Conservation (phyloP, 2,113 vertebrate species). For the Cinclus cinclus region DNA sequence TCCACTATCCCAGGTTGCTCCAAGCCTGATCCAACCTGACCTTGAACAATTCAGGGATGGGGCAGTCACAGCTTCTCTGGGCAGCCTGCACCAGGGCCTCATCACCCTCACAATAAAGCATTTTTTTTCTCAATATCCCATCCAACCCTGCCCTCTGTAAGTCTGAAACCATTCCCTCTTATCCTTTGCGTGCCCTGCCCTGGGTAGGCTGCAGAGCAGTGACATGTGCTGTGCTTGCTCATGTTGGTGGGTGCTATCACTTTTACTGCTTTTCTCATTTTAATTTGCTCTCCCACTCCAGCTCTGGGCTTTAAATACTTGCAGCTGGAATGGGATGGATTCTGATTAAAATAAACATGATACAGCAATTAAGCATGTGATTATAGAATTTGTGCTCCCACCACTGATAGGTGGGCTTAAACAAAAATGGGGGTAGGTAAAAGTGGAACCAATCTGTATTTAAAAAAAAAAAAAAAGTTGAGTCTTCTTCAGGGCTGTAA, state of each 20-base stretch:
- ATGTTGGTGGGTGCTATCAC: neutral
- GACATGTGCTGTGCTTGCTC: neutral
- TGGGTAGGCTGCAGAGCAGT: neutral
- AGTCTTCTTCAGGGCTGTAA: neutral
- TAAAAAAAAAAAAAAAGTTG: neutral
- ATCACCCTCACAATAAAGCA: rapidly evolving
- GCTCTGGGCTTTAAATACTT: neutral
- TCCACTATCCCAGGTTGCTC: rapidly evolving
- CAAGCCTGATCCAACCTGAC: rapidly evolving
- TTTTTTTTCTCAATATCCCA: neutral
- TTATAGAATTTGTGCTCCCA: neutral
- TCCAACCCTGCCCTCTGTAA: neutral
- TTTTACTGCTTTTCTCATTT: neutral
- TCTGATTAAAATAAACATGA: neutral
- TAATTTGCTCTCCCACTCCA: neutral
- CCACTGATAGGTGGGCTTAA: neutral
- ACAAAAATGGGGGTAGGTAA: neutral
- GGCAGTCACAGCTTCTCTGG: neutral
- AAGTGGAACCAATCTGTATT: neutral
- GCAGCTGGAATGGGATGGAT: neutral
- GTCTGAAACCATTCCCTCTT: neutral
- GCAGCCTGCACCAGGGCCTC: neutral
- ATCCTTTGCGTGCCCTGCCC: neutral
- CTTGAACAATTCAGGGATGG: neutral
- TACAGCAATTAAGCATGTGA: neutral